Evolutionary conservation across 1,140 invertebrate species (phyloP).

Genomic region (Rhagoletis pomonella): DNA sequence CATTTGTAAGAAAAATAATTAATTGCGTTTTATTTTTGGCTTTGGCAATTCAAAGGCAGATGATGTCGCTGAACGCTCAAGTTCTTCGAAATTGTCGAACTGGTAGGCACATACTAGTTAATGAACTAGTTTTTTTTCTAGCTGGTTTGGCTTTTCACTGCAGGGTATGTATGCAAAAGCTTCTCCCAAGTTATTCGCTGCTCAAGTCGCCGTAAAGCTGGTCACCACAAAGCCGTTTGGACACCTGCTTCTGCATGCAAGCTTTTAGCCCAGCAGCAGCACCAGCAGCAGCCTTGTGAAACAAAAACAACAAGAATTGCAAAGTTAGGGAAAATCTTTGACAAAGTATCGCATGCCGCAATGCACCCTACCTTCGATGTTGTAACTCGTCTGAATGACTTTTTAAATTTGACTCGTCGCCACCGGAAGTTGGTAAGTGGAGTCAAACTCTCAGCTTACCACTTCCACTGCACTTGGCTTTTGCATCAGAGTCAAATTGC

Average conservation of each 20-base stretch:
- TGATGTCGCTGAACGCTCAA: too few relatives aligned
- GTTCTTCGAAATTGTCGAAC: too few relatives aligned
- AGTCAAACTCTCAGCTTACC: neutral
- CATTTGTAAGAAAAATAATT: too few relatives aligned
- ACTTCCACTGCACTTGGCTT: neutral
- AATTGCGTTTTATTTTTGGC: too few relatives aligned
- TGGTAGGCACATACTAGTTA: too few relatives aligned
- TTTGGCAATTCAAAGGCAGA: too few relatives aligned
- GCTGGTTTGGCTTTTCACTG: too few relatives aligned
- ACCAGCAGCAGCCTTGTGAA: neutral
- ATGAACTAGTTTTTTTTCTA: too few relatives aligned
- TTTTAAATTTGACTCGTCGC: conserved; percentile 21
- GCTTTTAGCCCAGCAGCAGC: neutral
- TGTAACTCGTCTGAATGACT: neutral
- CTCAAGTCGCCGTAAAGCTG: neutral
- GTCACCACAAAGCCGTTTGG: neutral
- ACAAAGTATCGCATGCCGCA: conserved; percentile 27
- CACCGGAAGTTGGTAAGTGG: conserved; percentile 4
- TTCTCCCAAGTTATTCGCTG: neutral
- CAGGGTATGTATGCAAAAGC: neutral
- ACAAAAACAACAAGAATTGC: neutral
- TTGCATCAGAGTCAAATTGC: too few relatives aligned
- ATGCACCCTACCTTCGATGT: neutral
- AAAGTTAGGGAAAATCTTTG: conserved; percentile 6
- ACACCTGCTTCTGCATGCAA: neutral